phyloP scores from a whole-genome alignment of 30 jellyfish, hydroid and myxozoan genomes.

The Cassiopea xamachana region DNA sequence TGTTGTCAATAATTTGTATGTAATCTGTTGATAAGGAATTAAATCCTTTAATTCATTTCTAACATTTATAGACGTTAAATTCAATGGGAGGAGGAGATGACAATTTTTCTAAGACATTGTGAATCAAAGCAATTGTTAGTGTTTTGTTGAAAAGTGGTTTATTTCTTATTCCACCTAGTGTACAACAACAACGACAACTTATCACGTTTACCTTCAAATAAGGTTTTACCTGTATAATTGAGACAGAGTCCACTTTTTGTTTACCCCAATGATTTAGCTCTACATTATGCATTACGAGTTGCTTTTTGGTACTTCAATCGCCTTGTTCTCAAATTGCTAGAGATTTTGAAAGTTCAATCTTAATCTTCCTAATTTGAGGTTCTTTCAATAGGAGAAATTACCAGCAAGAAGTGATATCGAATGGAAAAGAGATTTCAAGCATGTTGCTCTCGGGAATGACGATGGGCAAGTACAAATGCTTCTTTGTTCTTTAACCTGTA shows the following conservation, averaged over 20 bases:
- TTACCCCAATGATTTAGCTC: too few species aligned
- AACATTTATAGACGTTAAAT: too few species aligned
- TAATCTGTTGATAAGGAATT: too few species aligned
- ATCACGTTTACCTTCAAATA: not conserved
- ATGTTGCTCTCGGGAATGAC: constrained; percentile 92
- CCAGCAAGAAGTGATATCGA: constrained; percentile 79
- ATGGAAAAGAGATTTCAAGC: constrained; percentile 75
- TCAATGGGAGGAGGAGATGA: not conserved
- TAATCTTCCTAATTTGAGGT: too few species aligned
- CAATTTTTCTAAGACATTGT: not conserved
- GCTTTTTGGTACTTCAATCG: too few species aligned
- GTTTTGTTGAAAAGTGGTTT: not conserved
- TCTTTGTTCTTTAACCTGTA: not conserved
- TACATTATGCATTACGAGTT: too few species aligned
- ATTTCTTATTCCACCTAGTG: not conserved
- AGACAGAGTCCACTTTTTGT: too few species aligned
- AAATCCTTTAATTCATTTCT: too few species aligned
- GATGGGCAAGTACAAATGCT: constrained; percentile 76
- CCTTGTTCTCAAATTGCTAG: too few species aligned
- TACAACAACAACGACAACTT: not conserved
- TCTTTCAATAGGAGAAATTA: constrained; percentile 26
- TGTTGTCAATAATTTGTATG: too few species aligned
- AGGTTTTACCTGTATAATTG: too few species aligned
- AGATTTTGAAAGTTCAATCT: too few species aligned
- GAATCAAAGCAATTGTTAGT: not conserved